These are phyloP conservation scores for Amblyteles armatorius DNA, from an alignment of 2,888 invertebrate species.

Conservation along the genomic window DNA sequence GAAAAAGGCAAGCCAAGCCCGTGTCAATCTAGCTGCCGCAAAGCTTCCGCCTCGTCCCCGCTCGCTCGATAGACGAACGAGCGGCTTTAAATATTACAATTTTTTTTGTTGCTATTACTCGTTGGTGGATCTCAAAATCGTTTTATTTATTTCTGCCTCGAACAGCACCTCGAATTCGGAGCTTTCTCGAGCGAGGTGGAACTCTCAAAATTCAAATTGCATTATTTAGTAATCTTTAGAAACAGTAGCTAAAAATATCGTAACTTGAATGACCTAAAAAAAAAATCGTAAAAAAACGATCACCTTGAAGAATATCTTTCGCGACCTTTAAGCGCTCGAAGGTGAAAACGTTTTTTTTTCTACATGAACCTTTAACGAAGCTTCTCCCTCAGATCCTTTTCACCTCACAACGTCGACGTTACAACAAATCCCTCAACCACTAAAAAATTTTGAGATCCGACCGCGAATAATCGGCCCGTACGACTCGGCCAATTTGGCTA, in stretches of 20 bases:
- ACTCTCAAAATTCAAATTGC: no score
- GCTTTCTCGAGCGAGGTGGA: no score
- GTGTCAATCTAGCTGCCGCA: slow-evolving; percentile 55
- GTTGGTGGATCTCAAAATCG: slow-evolving; percentile 25
- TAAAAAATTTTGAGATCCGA: slow-evolving; percentile 25
- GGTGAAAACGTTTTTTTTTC: not conserved
- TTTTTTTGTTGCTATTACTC: slow-evolving; percentile 27
- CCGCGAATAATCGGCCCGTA: slow-evolving; percentile 42
- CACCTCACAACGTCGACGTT: no score
- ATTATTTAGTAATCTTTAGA: no score
- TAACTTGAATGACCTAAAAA: no score
- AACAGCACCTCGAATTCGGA: no score
- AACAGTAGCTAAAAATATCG: no score
- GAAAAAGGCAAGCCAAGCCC: slow-evolving; percentile 69
- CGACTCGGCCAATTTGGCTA: slow-evolving; percentile 64
- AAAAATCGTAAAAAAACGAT: not conserved
- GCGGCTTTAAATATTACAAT: slow-evolving; percentile 49
- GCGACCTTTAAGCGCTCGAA: not conserved
- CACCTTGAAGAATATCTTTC: not conserved
- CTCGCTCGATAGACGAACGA: slow-evolving; percentile 45
- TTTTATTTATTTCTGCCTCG: not conserved
- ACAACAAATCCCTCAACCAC: not conserved
- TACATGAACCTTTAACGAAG: not conserved
- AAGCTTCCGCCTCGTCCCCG: slow-evolving; percentile 43
- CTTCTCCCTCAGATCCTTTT: not conserved